Evolutionary conservation across 2,113 vertebrate genomes (phyloP), one percentile per base, ranked within the genome.

Genomic region (Zeus faber): DNA sequence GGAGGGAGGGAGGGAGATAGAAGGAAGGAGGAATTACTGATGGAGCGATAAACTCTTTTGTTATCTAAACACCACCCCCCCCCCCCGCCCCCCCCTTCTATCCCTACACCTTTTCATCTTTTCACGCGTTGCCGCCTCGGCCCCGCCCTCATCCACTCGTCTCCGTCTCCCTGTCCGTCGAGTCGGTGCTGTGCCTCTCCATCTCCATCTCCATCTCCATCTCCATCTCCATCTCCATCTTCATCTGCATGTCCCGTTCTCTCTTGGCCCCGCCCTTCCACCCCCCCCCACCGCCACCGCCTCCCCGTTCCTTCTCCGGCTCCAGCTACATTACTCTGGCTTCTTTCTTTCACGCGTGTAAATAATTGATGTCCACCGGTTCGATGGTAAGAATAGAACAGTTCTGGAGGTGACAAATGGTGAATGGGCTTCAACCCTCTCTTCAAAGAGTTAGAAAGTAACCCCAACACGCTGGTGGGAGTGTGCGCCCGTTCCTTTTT

Each of bases 281-380:
- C n/a, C n/a, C n/a, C n/a, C n/a, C n/a, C n/a, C n/a, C n/a, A n/a
- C n/a, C n/a, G n/a, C n/a, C n/a, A n/a, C n/a, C n/a, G n/a, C n/a
- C n/a, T n/a, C n/a, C n/a, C n/a, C n/a, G n/a, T n/a, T n/a, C n/a
- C n/a, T n/a, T n/a, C n/a, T n/a, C n/a, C n/a, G n/a, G n/a, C n/a
- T n/a, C n/a, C n/a, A n/a, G n/a, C n/a, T n/a, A n/a, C 68, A 60
- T 80, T 82, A 66, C 77, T 50, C 61, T 68, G 51, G 78, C 58
- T 68, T 60, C 66, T 74, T 78, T 77, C 76, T 65, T 80, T 75
- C 62, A 54, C 66, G 25, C 74, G 70, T 61, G 62, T 90, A 79
- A 89, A 88, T 90, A 88, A 88, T 90, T 88, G 76, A 90, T 89
- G 83, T 69, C 79, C 82, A 68, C 79, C 67, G 79, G 82, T 86